Base-by-base conservation (phyloP, 2,113 vertebrate genomes). In the Phoenicopterus ruber region DNA sequence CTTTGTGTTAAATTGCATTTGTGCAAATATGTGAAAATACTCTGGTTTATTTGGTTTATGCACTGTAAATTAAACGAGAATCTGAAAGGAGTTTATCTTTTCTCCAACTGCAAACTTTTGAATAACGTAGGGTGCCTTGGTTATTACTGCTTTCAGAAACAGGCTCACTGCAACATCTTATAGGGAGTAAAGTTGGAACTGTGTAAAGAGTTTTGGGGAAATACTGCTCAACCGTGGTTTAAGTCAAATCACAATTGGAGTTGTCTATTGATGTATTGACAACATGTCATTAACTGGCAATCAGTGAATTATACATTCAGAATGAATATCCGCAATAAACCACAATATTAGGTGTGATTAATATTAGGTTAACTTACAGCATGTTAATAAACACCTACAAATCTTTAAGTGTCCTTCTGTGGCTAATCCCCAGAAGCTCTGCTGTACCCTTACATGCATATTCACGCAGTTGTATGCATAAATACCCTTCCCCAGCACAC, bases 81-180 rank as follows among this genome's bases (percentile, higher is more conserved):
- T 77, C 26, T 86, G 42, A 88, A 93, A n/a, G 5, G 11, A 49
- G 10, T 81, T 70, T 70, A n/a, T 69, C 5, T 93, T 74, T 81
- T 66, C 42, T 92, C n/a, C 5, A 3, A 8, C 24, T 63, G 5
- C n/a, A 38, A 36, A 61, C 7, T 72, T 83, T 74, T 34, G 1
- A 67, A 24, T 91, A 50, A 46, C 1, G 0, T 15, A 34, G 17
- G 6, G 2, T 61, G 15, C 69, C 21, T 65, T 69, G 13, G 8
- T 31, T 96, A 44, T 69, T 86, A 25, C 16, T 70, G 42, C 49
- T 82, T 80, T 82, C 38, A 36, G 67, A 95, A 83, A n/a, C 7
- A 17, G 20, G 7, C 17, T 85, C 36, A 36, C 7, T 42, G 42
- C 7, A 83, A 5, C 5, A 8, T 61, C 46, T 79, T 88, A 21